Evolutionary conservation across 1,140 invertebrate genomes (phyloP), one percentile per base, ranked within the genome.

Genomic region (Cydia pomonella): DNA sequence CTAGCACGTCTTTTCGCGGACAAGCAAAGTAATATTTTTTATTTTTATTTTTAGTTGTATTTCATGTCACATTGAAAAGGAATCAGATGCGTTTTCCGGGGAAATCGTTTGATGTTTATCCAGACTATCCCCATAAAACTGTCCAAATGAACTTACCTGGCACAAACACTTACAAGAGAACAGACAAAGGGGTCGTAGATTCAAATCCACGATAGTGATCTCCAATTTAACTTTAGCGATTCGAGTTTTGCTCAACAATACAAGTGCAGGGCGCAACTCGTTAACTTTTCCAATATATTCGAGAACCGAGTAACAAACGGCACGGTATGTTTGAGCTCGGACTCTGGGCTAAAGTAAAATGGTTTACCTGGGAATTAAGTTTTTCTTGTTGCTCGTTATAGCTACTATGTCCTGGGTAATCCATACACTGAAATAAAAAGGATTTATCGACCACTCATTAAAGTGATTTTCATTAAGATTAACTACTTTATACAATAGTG

Each of bases 181-280:
- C 29, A 69, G 64, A 71, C 63, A 71, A 76, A 73, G 64, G 33
- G 25, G 25, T 75, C 73, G 73, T 71, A 73, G 21, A 63, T 38
- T 44, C 41, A 44, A 75, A 50, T 75, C 47, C 76, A 76, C 76
- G 73, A 69, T 73, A 79, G 72, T 77, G 82, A 83, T 81, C 80
- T 79, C 78, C 80, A 83, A 83, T 83, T 83, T 83, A 83, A 83
- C 77, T 83, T 83, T 81, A 73, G 73, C 77, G 76, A 80, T 83
- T 69, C 27, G 64, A 69, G 27, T 82, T 80, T 81, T 77, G 74
- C 75, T 75, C 76, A 77, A 80, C 76, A 77, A 80, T 75, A 79
- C 79, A 78, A 77, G 76, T 78, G 78, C 73, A 74, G 62, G 72
- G 18, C 53, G 59, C 64, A 33, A 69, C 16, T 69, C 29, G 64